Percentiles rank a stretch among this genome's conserved stretches.
These are phyloP conservation scores for Callospermophilus lateralis DNA, from an alignment of 2,113 vertebrate species.

Conservation along the genomic window DNA sequence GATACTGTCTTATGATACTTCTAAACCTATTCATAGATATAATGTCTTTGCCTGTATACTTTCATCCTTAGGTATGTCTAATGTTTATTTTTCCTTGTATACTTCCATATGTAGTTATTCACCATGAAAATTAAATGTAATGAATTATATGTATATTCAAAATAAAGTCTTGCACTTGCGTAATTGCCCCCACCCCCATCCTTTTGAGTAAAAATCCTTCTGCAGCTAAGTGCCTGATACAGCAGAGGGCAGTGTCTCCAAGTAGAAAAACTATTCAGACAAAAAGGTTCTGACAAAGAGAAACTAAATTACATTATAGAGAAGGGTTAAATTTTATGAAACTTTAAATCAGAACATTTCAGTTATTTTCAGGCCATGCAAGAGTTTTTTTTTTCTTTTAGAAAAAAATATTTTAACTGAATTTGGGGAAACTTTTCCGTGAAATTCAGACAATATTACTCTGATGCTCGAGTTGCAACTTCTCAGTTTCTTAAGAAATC, in stretches of 20 bases:
- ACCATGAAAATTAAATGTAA: slow-evolving; percentile 67
- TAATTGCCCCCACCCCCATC: slow-evolving; percentile 59
- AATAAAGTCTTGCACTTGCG: slow-evolving; percentile 83
- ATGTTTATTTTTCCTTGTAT: slow-evolving; percentile 59
- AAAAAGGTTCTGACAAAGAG: not conserved
- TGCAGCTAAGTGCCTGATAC: slow-evolving; percentile 48
- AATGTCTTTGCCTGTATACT: slow-evolving; percentile 23
- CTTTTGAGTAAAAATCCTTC: slow-evolving; percentile 21
- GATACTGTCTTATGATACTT: not conserved
- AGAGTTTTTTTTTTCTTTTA: not conserved
- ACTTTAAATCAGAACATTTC: slow-evolving; percentile 10
- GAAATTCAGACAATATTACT: slow-evolving; percentile 23
- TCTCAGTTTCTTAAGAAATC: not conserved
- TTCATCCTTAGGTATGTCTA: slow-evolving; percentile 18
- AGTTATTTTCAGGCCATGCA: not conserved
- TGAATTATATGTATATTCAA: slow-evolving; percentile 78
- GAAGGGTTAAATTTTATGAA: slow-evolving; percentile 19
- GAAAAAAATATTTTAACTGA: not conserved
- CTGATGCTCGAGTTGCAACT: not conserved
- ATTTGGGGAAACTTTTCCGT: not conserved
- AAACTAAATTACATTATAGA: not conserved
- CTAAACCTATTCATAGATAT: slow-evolving; percentile 11
- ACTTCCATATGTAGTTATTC: slow-evolving; percentile 59
- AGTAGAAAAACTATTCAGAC: slow-evolving; percentile 53
- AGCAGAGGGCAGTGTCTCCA: slow-evolving; percentile 77